Percentiles rank a stretch among this genome's conserved stretches.
Conservation (phyloP, 2,888 invertebrate species). For the Drosophila merina region DNA sequence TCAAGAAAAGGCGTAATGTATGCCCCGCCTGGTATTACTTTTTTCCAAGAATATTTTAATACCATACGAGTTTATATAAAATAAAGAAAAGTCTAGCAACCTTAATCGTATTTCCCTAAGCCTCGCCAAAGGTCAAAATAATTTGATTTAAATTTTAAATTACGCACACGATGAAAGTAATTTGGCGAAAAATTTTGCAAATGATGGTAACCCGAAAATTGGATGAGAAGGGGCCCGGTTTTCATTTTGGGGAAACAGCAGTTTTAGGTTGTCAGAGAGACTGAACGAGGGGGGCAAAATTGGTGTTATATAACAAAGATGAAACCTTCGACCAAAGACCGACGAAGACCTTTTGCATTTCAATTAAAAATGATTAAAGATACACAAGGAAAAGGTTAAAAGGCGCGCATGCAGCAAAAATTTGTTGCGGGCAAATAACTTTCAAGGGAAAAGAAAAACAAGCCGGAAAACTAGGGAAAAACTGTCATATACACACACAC, state of each 20-base stretch:
- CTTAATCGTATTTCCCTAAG: constrained; percentile 1
- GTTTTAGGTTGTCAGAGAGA: neutral
- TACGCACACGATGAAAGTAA: constrained; percentile 33
- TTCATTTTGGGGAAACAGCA: neutral
- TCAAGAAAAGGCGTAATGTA: neutral
- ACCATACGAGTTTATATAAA: neutral
- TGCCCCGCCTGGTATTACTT: too few relatives aligned
- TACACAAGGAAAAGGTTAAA: constrained; percentile 67
- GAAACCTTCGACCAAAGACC: constrained; percentile 5
- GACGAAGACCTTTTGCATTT: constrained; percentile 53
- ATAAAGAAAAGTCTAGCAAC: neutral
- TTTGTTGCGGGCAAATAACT: constrained; percentile 64
- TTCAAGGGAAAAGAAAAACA: constrained; percentile 35
- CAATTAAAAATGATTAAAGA: constrained; percentile 75
- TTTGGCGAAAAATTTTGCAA: constrained; percentile 26
- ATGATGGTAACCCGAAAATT: constrained; percentile 26
- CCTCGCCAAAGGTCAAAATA: constrained; percentile 29
- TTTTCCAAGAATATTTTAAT: neutral
- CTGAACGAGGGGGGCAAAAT: neutral
- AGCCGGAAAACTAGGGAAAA: constrained; percentile 27
- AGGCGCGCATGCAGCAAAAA: constrained; percentile 64
- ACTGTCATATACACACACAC: constrained; percentile 40
- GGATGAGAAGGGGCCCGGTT: neutral
- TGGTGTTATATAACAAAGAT: constrained; percentile 19
- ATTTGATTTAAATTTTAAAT: constrained; percentile 45